Evolutionary conservation across 2,797 vertebrate species (phyloP), one percentile per base, ranked within the genome.

Genomic region (Cuculus canorus): DNA sequence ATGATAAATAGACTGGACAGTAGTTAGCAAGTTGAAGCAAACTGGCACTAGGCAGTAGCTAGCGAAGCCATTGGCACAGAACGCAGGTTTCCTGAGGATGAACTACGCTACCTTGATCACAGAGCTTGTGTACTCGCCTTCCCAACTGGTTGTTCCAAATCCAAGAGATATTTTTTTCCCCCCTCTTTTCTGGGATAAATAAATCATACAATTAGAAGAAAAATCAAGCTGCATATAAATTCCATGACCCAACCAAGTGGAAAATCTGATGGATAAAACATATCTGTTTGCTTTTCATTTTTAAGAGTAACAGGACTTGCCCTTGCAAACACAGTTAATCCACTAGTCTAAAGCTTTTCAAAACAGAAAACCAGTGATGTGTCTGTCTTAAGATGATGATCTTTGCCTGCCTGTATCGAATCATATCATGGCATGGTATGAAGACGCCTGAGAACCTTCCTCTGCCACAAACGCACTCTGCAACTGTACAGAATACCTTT

Each of bases 1-100:
- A 59, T 65, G 83, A 81, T 88, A 87, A 96, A 91, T 88, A 88
- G 61, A 52, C 66, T 82, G 90, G 95, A 85, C 83, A 82, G 81
- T 32, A 85, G 78, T 78, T 59, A 87, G 57, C 57, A 68, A 76
- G 83, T 59, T 37, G 56, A 75, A 78, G 52, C 83, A 85, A 83
- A 71, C 21, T 48, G 57, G 39, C 57, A 41, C 78, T 87, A 71
- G 53, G 27, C 7, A 1, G 77, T 64, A 77, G 37, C 56, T 70
- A 9, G 71, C 68, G 86, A 92, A 39, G 32, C 86, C 17, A 13
- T 54, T 92, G 92, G 73, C 81, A 69, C 1, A 0, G 43, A 48
- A 6, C 0, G 2, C 32, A 32, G 39, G 1, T 52, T 89, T 92
- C 57, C 63, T 76, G 35, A 91, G 79, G 64, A 70, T 59, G 71